Base-by-base conservation (phyloP, 2,888 invertebrate genomes). In the Pinctada fucata region DNA sequence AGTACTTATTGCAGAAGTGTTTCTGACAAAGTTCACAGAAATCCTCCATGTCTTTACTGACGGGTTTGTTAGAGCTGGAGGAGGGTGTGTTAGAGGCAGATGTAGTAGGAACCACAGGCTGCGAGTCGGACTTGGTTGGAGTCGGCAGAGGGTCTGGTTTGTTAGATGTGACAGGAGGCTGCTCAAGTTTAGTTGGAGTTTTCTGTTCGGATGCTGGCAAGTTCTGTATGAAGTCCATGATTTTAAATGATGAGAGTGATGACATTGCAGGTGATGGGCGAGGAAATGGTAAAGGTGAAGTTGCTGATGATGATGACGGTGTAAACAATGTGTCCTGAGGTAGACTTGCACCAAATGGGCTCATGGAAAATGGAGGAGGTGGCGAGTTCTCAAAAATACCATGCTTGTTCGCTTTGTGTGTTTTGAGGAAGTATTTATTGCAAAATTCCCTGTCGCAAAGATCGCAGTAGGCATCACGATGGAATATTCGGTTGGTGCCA, bases 371-470 rank as follows among this genome's bases (percentile, higher is more conserved):
- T 80, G 86, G 84, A 75, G 89, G 88, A 73, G 90, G 87, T 31
- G 88, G 80, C 66, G 85, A 84, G 79, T 84, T 89, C 76, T 92
- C 92, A 84, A 89, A 91, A 73, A 99, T 97, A 50, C 98, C 98
- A 93, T 99, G 99, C 91, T 98, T 98, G 93, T 98, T 98, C 52
- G 98, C 97, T 93, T 97, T 97, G 94, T 99, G 99, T 79, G 99
- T 99, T 93, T 99, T 98, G 49, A 99, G 94, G 93, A 98, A 99
- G 93, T 99, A 98, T 92, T 98, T 98, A 94, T 99, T 98, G 94
- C 99, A 99, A 93, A 99, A 99, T 93, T 99, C 99, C 92, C 98
- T 97, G 94, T 98, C 97, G 94, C 99, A 99, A 80, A 98, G 94
- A 91, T 98, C 97, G 93, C 99, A 99, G 93, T 97, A 99, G 31